phyloP scores from a whole-genome alignment of 2,888 invertebrate genomes.

The Allophyes oxyacanthae region DNA sequence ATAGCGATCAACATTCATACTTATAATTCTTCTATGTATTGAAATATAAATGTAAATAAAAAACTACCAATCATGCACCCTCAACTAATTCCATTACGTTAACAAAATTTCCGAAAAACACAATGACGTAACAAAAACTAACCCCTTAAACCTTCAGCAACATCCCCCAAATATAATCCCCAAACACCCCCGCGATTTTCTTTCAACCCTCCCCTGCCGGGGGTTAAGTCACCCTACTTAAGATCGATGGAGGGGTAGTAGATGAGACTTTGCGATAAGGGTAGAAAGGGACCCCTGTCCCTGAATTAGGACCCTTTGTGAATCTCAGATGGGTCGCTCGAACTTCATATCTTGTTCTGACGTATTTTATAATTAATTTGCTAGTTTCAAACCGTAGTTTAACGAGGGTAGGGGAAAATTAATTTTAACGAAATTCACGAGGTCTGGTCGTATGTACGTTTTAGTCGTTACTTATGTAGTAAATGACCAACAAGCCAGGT shows the following conservation, averaged over 20 bases:
- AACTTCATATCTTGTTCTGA: constrained; percentile 87
- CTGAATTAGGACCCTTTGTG: constrained; percentile 83
- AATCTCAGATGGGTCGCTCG: constrained; percentile 82
- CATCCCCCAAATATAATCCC: constrained; percentile 72
- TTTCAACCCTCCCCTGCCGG: constrained; percentile 80
- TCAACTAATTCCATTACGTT: constrained; percentile 33
- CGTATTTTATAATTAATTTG: constrained; percentile 89
- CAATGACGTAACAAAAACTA: constrained; percentile 82
- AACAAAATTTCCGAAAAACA: constrained; percentile 51
- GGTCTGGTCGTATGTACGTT: constrained; percentile 21
- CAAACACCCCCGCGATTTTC: constrained; percentile 82
- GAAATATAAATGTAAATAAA: too few species aligned
- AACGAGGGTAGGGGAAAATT: constrained; percentile 78
- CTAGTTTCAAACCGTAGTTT: constrained; percentile 85
- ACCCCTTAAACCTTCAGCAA: constrained; percentile 76
- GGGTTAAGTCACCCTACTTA: constrained; percentile 88
- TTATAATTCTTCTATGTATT: too few species aligned
- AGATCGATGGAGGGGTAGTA: constrained; percentile 87
- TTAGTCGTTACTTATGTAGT: constrained; percentile 32
- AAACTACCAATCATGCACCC: neutral
- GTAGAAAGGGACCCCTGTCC: constrained; percentile 74
- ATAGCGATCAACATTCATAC: too few species aligned
- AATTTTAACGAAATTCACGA: constrained; percentile 72
- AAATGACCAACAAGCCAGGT: constrained; percentile 5
- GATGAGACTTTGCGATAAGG: constrained; percentile 87